Base-by-base conservation (phyloP, 2,113 vertebrate genomes). In the Syrmaticus mikado region DNA sequence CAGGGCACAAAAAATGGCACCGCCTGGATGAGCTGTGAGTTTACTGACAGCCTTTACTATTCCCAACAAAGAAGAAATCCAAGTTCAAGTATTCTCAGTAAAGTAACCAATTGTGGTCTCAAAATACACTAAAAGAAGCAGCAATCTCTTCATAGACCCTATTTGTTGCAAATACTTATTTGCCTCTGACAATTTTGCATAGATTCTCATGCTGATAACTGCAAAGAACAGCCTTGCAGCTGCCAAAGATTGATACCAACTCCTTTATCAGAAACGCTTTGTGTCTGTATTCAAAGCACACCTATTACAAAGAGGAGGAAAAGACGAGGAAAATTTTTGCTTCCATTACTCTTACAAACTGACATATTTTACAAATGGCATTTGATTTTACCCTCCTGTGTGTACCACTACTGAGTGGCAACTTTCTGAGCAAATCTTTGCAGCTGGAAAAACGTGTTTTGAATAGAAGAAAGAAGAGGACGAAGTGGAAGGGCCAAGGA, bases 241-340 rank as follows among this genome's bases (percentile, higher is more conserved):
- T 36, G 38, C 2, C 1, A 12, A 32, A 38, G 12, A 32, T 14
- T 15, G 41, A 30, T 18, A n/a, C 6, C 3, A 50, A 6, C 72
- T 87, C 84, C 60, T 70, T 62, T 48, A 6, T 2, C 43, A 80
- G 53, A 79, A 82, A 75, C 14, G 5, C 58, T 72, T 46, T 84
- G 28, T 46, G 46, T 19, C 28, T 3, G 1, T 25, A 21, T 65
- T 78, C 34, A 75, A 64, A 13, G 24, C 5, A 18, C 0, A 0
- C 25, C 50, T 87, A 17, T 11, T 85, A 22, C 57, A 38, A 88
- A 65, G 0, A 2, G 13, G 2, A 76, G 62, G 52, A 74, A 71
- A 62, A 67, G 61, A 34, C 0, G 2, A 78, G 24, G 46, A 71
- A 24, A 22, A 25, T 41, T 32, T 8, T 40, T 74, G 58, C 43